Percentiles rank a stretch among this genome's conserved stretches.
These are phyloP conservation scores for Dolichopus griseipennis DNA, from an alignment of 2,888 invertebrate genomes.

Conservation along the genomic window DNA sequence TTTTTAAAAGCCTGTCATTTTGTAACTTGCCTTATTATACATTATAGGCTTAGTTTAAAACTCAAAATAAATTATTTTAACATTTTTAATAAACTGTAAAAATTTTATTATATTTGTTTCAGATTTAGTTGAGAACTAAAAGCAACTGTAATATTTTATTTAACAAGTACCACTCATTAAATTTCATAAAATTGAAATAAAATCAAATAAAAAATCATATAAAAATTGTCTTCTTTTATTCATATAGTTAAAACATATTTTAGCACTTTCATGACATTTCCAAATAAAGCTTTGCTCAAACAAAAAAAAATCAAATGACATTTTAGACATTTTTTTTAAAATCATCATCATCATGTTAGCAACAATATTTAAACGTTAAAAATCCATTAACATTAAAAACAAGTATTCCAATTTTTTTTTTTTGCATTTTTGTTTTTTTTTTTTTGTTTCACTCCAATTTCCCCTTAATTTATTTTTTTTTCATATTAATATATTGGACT, in stretches of 20 bases:
- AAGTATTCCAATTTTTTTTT: background rate
- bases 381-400: background rate
- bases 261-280: background rate
- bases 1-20: no score
- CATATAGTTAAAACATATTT: background rate
- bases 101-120: no score
- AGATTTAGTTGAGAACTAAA: no score
- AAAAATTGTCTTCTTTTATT: background rate
- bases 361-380: background rate
- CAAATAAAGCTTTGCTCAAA: background rate
- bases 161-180: no score
- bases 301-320: background rate
- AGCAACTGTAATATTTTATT: no score
- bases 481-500: background rate
- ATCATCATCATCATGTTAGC: background rate
- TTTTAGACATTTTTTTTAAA: background rate
- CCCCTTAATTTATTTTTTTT: background rate
- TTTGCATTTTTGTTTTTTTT: background rate
- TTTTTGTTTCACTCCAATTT: background rate
- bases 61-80: no score
- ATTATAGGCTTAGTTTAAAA: no score
- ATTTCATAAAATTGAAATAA: no score
- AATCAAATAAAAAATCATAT: background rate
- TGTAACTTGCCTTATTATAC: no score
- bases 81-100: no score